Conservation (phyloP, 2,113 vertebrate genomes). For the Apteryx owenii region DNA sequence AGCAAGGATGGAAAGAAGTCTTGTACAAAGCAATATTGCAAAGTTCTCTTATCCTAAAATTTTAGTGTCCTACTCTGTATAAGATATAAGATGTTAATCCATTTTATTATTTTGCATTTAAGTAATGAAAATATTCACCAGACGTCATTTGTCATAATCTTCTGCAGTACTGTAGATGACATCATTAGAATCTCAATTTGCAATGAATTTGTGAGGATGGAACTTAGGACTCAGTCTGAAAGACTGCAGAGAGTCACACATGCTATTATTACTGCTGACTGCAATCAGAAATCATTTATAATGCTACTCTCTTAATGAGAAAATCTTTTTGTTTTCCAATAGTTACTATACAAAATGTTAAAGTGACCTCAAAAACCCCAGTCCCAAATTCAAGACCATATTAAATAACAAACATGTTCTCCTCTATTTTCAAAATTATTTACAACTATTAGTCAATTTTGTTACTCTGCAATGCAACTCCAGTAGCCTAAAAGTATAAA, state of each 20-base stretch:
- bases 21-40: neutral
- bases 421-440: neutral
- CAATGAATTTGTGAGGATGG: neutral
- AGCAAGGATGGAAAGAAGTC: neutral
- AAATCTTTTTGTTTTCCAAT: neutral
- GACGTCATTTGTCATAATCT: neutral
- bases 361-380: neutral
- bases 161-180: neutral
- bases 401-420: neutral
- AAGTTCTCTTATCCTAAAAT: neutral
- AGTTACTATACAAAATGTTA: neutral
- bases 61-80: neutral
- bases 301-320: neutral
- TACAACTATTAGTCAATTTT: neutral
- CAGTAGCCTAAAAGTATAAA: neutral
- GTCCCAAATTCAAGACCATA: neutral
- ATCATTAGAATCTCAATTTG: neutral
- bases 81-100: neutral
- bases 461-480: neutral
- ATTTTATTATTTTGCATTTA: neutral
- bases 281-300: neutral
- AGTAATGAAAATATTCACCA: neutral
- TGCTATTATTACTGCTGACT: neutral
- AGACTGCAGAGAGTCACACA: neutral
- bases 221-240: neutral